phyloP scores from a whole-genome alignment of 2,888 invertebrate genomes.

The Artemia sp. region DNA sequence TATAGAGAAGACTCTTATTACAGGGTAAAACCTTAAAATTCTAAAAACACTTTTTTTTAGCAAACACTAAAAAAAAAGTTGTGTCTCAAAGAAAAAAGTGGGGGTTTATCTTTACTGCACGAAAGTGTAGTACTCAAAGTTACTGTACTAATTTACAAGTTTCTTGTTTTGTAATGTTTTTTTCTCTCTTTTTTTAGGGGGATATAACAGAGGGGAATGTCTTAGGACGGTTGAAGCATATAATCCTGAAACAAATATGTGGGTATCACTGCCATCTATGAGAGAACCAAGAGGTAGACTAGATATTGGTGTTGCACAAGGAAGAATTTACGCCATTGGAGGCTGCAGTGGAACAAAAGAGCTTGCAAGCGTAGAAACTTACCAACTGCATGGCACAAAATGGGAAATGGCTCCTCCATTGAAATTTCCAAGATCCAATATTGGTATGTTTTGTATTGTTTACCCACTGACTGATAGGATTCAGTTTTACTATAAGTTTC shows the following conservation, averaged over 20 bases:
- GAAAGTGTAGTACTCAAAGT: background rate
- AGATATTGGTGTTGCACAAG: slow-evolving; percentile 50
- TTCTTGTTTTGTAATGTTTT: slow-evolving; percentile 12
- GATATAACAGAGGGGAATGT: slow-evolving; percentile 69
- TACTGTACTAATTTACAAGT: slow-evolving; percentile 8
- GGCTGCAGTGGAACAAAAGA: slow-evolving; percentile 69
- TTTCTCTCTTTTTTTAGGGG: slow-evolving; percentile 36
- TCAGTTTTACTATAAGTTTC: too few species aligned
- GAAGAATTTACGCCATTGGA: slow-evolving; percentile 55
- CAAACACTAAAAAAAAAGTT: too few species aligned
- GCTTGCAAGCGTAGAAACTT: slow-evolving; percentile 50
- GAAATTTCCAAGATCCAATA: slow-evolving; percentile 48
- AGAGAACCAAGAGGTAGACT: slow-evolving; percentile 56
- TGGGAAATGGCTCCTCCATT: slow-evolving; percentile 41
- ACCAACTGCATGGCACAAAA: slow-evolving; percentile 35
- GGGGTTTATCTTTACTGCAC: background rate
- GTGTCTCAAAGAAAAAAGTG: too few species aligned
- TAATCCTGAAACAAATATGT: slow-evolving; percentile 48
- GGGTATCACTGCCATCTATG: slow-evolving; percentile 53
- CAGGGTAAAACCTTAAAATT: too few species aligned
- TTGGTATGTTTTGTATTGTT: slow-evolving; percentile 33
- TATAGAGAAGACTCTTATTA: too few species aligned
- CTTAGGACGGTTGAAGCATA: slow-evolving; percentile 56
- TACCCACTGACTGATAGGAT: too few species aligned
- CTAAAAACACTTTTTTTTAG: too few species aligned